Evolutionary conservation across 2,888 invertebrate species (phyloP), one percentile per base, ranked within the genome.

Genomic region (Ochropacha duplaris): DNA sequence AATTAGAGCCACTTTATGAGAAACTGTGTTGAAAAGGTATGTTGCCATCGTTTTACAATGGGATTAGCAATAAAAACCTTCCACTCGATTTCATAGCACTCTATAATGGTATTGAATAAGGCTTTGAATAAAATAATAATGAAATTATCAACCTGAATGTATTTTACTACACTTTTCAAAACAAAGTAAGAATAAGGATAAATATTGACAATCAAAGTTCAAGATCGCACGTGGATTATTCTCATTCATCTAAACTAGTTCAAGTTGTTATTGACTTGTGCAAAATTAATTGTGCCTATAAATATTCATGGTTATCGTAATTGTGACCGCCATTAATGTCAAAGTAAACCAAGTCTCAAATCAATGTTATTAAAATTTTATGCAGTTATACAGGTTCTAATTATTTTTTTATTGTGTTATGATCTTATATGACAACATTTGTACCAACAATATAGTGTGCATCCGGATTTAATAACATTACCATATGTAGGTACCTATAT

Each of bases 221-320:
- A 74, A 74, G 76, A 69, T 72, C 66, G 72, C 54, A 59, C 60
- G 54, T 61, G 59, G 57, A 54, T 57, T 55, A 16, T 55, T 19
- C 39, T 36, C 62, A 70, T 71, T 74, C 68, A 71, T 59, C 63
- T 60, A 60, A 62, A 67, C 55, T 61, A 59, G 61, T 58, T 57
- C 54, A 55, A 60, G 60, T 12, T 31, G 12, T 12, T 31, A 64
- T 58, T 50, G 36, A 65, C 44, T 36, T 44, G 44, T 3, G 19
- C 9, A 49, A 61, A 66, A 72, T 68, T 66, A 69, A 71, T 71
- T 65, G 62, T 61, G 56, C 26, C 64, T 57, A 71, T 75, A 68
- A 74, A 71, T 72, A 78, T 76, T 71, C 65, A 77, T 74, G 52
- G 52, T 34, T 50, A 49, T 49, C 44, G 54, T 57, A 62, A 57